phyloP scores from a whole-genome alignment of 2,888 invertebrate genomes.

The Lasioglossum figueresi region DNA sequence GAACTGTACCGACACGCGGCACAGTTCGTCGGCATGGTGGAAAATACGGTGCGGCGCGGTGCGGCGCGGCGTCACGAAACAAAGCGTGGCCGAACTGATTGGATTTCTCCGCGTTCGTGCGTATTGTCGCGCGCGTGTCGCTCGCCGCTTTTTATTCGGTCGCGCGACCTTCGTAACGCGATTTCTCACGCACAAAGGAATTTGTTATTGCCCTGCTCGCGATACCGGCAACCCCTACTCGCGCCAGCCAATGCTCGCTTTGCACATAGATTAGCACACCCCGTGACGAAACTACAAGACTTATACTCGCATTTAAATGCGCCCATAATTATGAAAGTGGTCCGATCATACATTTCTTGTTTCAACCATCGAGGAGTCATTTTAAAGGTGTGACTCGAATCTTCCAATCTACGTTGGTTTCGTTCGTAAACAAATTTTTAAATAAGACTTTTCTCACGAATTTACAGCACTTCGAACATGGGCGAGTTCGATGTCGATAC shows the following conservation, averaged over 20 bases:
- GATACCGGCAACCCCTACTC: neutral
- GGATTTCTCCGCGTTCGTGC: conserved; percentile 37
- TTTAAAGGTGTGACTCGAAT: too few species aligned
- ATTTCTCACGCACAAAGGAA: conserved; percentile 13
- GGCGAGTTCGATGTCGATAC: too few species aligned
- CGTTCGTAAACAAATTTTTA: too few species aligned
- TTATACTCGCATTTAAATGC: too few species aligned
- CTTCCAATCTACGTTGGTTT: too few species aligned
- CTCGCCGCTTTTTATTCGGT: conserved; percentile 17
- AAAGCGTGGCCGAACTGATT: conserved; percentile 49
- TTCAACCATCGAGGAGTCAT: too few species aligned
- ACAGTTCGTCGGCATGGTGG: conserved; percentile 22
- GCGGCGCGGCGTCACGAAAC: conserved; percentile 35
- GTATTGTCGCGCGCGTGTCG: conserved; percentile 16
- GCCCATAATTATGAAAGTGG: too few species aligned
- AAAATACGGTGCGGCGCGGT: conserved; percentile 30
- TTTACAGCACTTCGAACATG: too few species aligned
- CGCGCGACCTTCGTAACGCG: conserved; percentile 8
- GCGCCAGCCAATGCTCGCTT: neutral
- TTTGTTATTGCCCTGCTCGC: neutral
- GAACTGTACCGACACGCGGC: conserved; percentile 50
- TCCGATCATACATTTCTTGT: too few species aligned
- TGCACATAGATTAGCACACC: neutral
- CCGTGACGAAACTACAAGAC: neutral
- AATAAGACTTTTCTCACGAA: too few species aligned